These are phyloP conservation scores for Heliconius hewitsoni DNA, from an alignment of 1,140 invertebrate species.

Conservation along the genomic window DNA sequence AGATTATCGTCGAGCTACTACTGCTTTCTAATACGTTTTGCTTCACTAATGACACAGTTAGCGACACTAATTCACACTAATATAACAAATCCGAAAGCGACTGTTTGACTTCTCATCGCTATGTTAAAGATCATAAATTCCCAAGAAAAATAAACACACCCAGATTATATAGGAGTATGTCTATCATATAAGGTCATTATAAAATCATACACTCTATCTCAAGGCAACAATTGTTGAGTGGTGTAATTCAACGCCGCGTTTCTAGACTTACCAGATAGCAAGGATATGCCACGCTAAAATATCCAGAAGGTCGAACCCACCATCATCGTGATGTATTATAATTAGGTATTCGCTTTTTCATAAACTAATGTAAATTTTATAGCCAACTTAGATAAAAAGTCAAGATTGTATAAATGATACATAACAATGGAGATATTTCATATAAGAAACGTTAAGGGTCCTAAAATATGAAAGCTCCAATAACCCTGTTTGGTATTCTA, in stretches of 20 bases:
- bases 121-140: slow-evolving; percentile 13
- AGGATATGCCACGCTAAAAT: no score
- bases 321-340: no score
- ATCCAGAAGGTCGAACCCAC: no score
- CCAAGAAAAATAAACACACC: slow-evolving; percentile 3
- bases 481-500: not conserved
- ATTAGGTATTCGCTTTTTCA: no score
- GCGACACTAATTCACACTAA: slow-evolving; percentile 20
- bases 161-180: not conserved
- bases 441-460: not conserved
- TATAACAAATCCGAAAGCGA: slow-evolving; percentile 16
- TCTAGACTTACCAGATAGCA: no score
- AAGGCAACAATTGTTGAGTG: no score
- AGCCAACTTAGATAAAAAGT: not conserved
- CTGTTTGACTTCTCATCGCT: slow-evolving; percentile 10
- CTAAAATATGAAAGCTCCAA: not conserved
- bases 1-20: not conserved
- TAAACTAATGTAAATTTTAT: no score
- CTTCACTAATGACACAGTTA: slow-evolving; percentile 12
- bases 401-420: not conserved
- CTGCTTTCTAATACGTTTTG: slow-evolving; percentile 14
- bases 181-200: no score
- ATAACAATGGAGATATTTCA: not conserved
- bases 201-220: no score
- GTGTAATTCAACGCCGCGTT: no score